Percentiles rank a stretch among this genome's conserved stretches.
These are phyloP conservation scores for Nemapogon koenigi DNA, from an alignment of 2,888 invertebrate species.

Conservation along the genomic window DNA sequence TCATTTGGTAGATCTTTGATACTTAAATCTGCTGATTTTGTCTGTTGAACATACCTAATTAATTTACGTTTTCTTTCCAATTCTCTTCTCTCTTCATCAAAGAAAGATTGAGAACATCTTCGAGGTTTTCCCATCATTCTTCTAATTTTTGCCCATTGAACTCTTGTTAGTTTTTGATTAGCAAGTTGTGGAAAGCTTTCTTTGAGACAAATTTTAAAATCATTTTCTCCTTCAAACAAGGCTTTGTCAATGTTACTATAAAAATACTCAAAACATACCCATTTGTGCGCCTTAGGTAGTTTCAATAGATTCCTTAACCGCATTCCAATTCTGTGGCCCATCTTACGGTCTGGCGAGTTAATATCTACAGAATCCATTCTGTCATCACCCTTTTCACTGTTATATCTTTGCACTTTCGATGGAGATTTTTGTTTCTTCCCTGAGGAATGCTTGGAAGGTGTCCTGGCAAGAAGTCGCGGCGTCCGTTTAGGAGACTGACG, in stretches of 20 bases:
- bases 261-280: constrained; percentile 99
- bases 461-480: constrained; percentile 43
- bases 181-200: constrained; percentile 94
- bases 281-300: constrained; percentile 97
- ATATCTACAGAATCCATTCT: constrained; percentile 39
- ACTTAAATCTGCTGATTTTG: constrained; percentile 81
- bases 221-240: constrained; percentile 94
- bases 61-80: constrained; percentile 89
- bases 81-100: constrained; percentile 92
- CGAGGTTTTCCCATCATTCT: constrained; percentile 97
- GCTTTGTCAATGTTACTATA: constrained; percentile 97
- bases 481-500: constrained; percentile 74
- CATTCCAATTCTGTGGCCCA: constrained; percentile 90
- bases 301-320: constrained; percentile 91
- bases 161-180: constrained; percentile 81
- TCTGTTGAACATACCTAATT: constrained; percentile 90
- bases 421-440: constrained; percentile 60
- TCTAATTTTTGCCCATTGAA: constrained; percentile 95
- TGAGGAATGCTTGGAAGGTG: constrained; percentile 45
- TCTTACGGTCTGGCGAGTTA: constrained; percentile 78
- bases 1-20: constrained; percentile 91
- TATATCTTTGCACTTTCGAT: constrained; percentile 54
- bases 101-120: constrained; percentile 93
- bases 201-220: constrained; percentile 91
- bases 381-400: constrained; percentile 36